Percentiles rank a stretch among this genome's conserved stretches.
phyloP scores from a whole-genome alignment of 2,888 invertebrate genomes.

The Phyllotreta striolata region DNA sequence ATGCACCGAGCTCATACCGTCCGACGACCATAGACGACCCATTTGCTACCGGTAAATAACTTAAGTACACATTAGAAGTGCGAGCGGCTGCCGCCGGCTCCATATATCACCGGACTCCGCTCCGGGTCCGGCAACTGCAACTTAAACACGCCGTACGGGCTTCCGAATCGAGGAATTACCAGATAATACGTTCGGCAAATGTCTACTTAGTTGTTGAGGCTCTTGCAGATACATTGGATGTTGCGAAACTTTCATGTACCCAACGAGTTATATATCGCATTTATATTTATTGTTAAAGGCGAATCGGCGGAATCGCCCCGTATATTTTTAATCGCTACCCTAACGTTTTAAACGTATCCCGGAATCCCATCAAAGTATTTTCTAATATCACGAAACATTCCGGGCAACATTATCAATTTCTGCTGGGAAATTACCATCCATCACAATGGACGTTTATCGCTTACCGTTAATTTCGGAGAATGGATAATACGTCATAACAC shows the following conservation, averaged over 20 bases:
- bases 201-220: conserved; percentile 40
- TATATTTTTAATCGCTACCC: no score
- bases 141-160: conserved; percentile 53
- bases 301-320: no score
- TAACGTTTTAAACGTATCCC: no score
- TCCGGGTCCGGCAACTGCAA: conserved; percentile 41
- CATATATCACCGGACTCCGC: conserved; percentile 37
- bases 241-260: no score
- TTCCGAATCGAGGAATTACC: conserved; percentile 56
- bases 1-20: conserved; percentile 35
- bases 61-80: conserved; percentile 60
- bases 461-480: conserved; percentile 38
- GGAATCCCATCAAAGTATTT: neutral
- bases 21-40: conserved; percentile 47
- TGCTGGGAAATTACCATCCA: conserved; percentile 27
- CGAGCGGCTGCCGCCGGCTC: conserved; percentile 42
- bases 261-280: no score
- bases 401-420: conserved; percentile 27
- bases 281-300: no score
- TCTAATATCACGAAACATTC: conserved; percentile 9
- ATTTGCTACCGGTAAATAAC: conserved; percentile 58
- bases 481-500: conserved; percentile 40
- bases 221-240: conserved; percentile 26
- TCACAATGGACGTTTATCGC: conserved; percentile 32
- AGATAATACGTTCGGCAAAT: conserved; percentile 55